Percentiles rank a stretch among this genome's conserved stretches.
phyloP scores from a whole-genome alignment of 2,113 vertebrate genomes.

The Catagonus wagneri region DNA sequence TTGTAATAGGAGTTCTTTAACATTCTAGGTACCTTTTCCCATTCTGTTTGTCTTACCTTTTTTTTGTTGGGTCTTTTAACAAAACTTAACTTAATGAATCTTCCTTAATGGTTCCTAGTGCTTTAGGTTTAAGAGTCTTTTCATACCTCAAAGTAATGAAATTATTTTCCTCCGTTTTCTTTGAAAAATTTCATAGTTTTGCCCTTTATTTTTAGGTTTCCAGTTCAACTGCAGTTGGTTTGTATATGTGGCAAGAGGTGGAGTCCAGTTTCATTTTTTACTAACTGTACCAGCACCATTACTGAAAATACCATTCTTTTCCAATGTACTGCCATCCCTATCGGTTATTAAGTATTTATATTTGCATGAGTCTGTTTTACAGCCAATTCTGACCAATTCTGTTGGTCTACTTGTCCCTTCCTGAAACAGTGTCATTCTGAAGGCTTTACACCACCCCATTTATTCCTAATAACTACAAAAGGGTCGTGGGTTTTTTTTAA shows the following conservation, averaged over 20 bases:
- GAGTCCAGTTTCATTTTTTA: not conserved
- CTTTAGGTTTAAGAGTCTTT: not conserved
- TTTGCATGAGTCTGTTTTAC: not conserved
- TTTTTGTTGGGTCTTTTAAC: slow-evolving; percentile 14
- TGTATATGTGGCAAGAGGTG: not conserved
- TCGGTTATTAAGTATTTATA: not conserved
- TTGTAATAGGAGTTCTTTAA: slow-evolving; percentile 1
- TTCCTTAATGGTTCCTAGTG: not conserved
- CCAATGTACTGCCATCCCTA: not conserved
- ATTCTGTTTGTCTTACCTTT: not conserved
- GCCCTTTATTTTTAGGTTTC: not conserved
- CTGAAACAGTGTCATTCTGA: not conserved
- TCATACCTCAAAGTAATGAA: not conserved
- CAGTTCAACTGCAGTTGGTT: not conserved
- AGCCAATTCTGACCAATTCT: not conserved
- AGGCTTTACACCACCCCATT: not conserved
- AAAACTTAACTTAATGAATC: not conserved
- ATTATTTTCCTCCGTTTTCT: not conserved
- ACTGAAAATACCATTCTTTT: slow-evolving; percentile 17
- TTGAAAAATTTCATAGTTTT: not conserved
- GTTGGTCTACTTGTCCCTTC: not conserved
- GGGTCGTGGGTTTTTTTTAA: not conserved
- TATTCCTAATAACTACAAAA: not conserved
- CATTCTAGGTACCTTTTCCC: not conserved
- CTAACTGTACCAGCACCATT: not conserved